A percentile compares a stretch with the other conserved stretches of the same genome.
Evolutionary conservation across 2,113 vertebrate genomes (phyloP).

Genomic region (Tenrec ecaudatus): DNA sequence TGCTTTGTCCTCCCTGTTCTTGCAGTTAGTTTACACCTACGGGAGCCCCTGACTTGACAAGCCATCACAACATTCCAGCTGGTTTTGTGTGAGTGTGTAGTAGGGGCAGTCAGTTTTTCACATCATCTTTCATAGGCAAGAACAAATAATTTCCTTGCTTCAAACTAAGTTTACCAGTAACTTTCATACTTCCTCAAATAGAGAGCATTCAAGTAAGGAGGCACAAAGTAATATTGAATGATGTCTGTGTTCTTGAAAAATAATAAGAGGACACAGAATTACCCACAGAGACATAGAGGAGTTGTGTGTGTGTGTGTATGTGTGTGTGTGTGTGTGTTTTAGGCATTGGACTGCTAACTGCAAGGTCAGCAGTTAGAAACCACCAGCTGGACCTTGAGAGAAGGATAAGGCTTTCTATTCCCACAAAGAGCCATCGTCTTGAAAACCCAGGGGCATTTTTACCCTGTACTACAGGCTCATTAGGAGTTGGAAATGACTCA

Average conservation of each 20-base stretch:
- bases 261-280: not conserved
- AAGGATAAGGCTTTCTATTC: too few relatives aligned
- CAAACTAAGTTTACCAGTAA: constrained; percentile 9
- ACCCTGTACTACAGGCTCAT: too few relatives aligned
- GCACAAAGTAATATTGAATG: not conserved
- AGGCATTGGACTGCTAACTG: too few relatives aligned
- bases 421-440: too few relatives aligned
- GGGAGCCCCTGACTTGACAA: not conserved
- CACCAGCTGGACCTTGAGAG: too few relatives aligned
- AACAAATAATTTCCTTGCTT: constrained; percentile 13
- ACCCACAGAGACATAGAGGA: too few relatives aligned
- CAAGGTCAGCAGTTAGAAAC: too few relatives aligned
- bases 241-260: not conserved
- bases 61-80: not conserved
- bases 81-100: not conserved
- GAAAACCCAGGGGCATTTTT: too few relatives aligned
- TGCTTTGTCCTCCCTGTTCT: not conserved
- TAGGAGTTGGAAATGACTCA: too few relatives aligned
- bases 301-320: too few relatives aligned
- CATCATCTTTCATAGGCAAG: constrained; percentile 1
- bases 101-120: not conserved
- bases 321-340: too few relatives aligned
- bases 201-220: not conserved
- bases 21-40: not conserved
- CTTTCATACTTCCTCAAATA: not conserved